These are phyloP conservation scores for Sphinx pinastri DNA, from an alignment of 2,888 invertebrate species.

Conservation along the genomic window DNA sequence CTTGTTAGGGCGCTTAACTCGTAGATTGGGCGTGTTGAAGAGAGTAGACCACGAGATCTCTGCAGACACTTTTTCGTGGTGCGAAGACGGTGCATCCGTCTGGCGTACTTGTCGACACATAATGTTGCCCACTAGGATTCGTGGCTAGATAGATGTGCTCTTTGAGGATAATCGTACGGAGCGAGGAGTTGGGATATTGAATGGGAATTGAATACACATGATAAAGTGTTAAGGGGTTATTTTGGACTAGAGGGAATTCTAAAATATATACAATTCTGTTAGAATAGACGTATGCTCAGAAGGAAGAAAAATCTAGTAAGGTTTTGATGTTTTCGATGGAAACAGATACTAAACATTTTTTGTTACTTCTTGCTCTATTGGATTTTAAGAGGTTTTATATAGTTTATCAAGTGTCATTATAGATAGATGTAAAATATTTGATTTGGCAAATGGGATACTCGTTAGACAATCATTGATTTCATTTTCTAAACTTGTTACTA, in stretches of 20 bases:
- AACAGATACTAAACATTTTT: constrained; percentile 36
- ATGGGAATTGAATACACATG: constrained; percentile 45
- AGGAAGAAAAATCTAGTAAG: too few relatives aligned
- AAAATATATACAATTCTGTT: constrained; percentile 42
- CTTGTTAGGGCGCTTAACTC: neutral
- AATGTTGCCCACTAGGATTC: constrained; percentile 4
- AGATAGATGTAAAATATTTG: constrained; percentile 40
- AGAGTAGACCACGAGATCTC: neutral
- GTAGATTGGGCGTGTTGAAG: neutral
- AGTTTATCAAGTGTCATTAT: constrained; percentile 36
- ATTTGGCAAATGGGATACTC: constrained; percentile 42
- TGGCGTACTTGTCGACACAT: too few relatives aligned
- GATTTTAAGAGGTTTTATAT: constrained; percentile 25
- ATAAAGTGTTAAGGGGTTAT: constrained; percentile 38
- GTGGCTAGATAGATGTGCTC: constrained; percentile 44
- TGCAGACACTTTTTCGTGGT: neutral
- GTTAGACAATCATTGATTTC: neutral
- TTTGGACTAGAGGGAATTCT: constrained; percentile 37
- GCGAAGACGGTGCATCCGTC: neutral
- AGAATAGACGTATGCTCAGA: constrained; percentile 32
- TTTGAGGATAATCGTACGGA: constrained; percentile 42
- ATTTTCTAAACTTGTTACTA: too few relatives aligned
- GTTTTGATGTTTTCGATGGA: too few relatives aligned
- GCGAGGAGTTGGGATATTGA: constrained; percentile 41
- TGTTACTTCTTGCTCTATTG: constrained; percentile 26